Evolutionary conservation across 92 coral and sea anemone species (phyloP).

Genomic region (Heliopora coerulea): DNA sequence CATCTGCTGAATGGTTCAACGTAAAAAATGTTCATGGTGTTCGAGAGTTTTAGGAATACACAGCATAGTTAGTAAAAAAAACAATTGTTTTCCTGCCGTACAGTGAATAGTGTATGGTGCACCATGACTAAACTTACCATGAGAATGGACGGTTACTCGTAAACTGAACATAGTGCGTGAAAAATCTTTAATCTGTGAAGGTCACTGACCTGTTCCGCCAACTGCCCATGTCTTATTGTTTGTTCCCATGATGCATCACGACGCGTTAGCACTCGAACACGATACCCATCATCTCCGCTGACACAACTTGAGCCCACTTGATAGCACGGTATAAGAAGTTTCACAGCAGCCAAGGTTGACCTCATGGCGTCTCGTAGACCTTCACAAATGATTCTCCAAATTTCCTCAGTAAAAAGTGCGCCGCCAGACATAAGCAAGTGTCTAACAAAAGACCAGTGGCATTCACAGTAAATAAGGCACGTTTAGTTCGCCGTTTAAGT

Average conservation of each 20-base stretch:
- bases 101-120: no score
- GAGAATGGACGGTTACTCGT: no score
- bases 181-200: no score
- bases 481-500: no score
- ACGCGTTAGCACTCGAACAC: slow-evolving; percentile 87
- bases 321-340: slow-evolving; percentile 88
- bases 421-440: slow-evolving; percentile 93
- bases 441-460: slow-evolving; percentile 34
- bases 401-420: slow-evolving; percentile 92
- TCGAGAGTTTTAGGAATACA: no score
- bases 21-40: no score
- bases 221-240: slow-evolving; percentile 85
- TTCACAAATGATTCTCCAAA: slow-evolving; percentile 94
- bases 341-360: slow-evolving; percentile 80
- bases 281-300: slow-evolving; percentile 94
- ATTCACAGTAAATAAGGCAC: background rate
- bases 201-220: slow-evolving; percentile 91
- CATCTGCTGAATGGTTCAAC: no score
- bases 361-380: slow-evolving; percentile 92
- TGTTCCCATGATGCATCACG: slow-evolving; percentile 83
- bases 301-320: slow-evolving; percentile 94
- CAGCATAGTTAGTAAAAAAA: no score
- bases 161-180: no score
- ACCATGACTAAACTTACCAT: no score
- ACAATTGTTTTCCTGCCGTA: no score